Evolutionary conservation across 1,140 invertebrate species (phyloP).

Genomic region (Acromyrmex charruanus): DNA sequence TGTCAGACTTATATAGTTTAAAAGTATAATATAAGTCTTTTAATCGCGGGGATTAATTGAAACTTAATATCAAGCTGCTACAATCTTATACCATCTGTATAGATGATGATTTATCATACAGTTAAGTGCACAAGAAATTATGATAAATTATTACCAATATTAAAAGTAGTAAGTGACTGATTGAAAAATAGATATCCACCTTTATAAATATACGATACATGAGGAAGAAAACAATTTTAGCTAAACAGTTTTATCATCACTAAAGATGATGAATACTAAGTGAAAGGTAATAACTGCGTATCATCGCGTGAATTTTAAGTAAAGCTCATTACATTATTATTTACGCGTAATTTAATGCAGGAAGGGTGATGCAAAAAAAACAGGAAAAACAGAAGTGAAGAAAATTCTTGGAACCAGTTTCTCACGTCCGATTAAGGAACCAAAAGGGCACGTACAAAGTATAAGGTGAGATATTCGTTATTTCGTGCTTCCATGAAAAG

Average conservation of each 20-base stretch:
- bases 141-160: slow-evolving; percentile 35
- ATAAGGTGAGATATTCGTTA: slow-evolving; percentile 28
- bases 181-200: slow-evolving; percentile 45
- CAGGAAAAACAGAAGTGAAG: slow-evolving; percentile 36
- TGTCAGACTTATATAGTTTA: neutral
- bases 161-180: slow-evolving; percentile 45
- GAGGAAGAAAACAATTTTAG: slow-evolving; percentile 55
- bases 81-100: slow-evolving; percentile 8
- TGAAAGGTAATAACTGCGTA: slow-evolving; percentile 57
- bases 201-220: slow-evolving; percentile 32
- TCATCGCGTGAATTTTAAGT: slow-evolving; percentile 41
- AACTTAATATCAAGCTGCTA: slow-evolving; percentile 33
- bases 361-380: slow-evolving; percentile 29
- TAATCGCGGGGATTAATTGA: slow-evolving; percentile 4
- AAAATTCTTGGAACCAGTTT: slow-evolving; percentile 48
- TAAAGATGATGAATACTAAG: slow-evolving; percentile 49
- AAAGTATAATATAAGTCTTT: slow-evolving; percentile 8
- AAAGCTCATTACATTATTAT: slow-evolving; percentile 56
- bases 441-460: slow-evolving; percentile 52
- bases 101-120: slow-evolving; percentile 36
- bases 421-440: slow-evolving; percentile 46
- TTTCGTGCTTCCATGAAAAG: slow-evolving; percentile 26
- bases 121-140: slow-evolving; percentile 34
- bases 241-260: slow-evolving; percentile 48
- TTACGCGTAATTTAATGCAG: slow-evolving; percentile 58